A percentile compares a stretch with the other conserved stretches of the same genome.
Conservation (phyloP, 2,888 invertebrate genomes). For the Patella ulyssiponensis region DNA sequence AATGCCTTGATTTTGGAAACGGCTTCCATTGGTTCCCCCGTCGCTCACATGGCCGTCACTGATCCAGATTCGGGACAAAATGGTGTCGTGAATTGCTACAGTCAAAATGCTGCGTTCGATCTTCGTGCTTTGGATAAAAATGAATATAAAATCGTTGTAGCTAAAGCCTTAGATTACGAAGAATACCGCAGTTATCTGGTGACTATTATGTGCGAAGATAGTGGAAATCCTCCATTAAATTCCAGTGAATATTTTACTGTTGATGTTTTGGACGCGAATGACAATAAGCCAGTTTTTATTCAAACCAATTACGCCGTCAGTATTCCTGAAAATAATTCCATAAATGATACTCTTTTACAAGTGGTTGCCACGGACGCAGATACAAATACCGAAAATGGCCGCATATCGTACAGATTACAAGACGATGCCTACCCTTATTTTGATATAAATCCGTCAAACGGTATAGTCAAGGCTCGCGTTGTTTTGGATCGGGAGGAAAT, state of each 20-base stretch:
- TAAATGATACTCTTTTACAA: conserved; percentile 53
- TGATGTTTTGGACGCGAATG: conserved; percentile 65
- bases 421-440: conserved; percentile 49
- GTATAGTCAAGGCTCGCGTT: conserved; percentile 49
- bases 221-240: conserved; percentile 57
- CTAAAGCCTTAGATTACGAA: conserved; percentile 60
- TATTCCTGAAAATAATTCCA: conserved; percentile 61
- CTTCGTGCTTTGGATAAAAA: conserved; percentile 50
- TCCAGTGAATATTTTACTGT: conserved; percentile 54
- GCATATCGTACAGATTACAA: conserved; percentile 46
- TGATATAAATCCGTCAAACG: conserved; percentile 48
- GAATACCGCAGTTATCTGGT: conserved; percentile 48
- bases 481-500: conserved; percentile 56
- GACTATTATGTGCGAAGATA: conserved; percentile 61
- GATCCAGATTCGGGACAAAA: conserved; percentile 63
- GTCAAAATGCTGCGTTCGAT: conserved; percentile 42
- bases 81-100: conserved; percentile 51
- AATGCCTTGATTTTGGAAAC: conserved; percentile 54
- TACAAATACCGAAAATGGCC: conserved; percentile 44
- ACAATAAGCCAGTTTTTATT: conserved; percentile 60
- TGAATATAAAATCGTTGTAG: conserved; percentile 58
- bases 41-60: conserved; percentile 61
- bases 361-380: conserved; percentile 62
- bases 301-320: conserved; percentile 45
- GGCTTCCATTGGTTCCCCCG: conserved; percentile 55